These are phyloP conservation scores for Athripsodes cinereus DNA, from an alignment of 2,888 invertebrate genomes.

Conservation along the genomic window DNA sequence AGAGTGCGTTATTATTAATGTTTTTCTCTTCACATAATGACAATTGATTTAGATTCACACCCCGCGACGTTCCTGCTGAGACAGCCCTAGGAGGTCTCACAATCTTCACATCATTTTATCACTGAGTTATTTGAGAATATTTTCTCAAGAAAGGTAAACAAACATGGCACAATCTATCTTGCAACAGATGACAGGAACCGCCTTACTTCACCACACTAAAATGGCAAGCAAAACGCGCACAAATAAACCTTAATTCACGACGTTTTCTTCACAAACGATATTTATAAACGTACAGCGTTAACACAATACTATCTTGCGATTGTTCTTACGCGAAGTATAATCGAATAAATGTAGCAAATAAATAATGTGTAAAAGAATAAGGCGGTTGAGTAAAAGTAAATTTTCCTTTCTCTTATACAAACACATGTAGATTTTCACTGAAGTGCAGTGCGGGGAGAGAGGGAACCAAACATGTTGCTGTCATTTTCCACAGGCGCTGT, in stretches of 20 bases:
- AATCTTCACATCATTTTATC: no score
- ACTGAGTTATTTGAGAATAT: no score
- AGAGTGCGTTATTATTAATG: no score
- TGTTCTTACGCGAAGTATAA: neutral
- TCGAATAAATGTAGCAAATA: slow-evolving; percentile 7
- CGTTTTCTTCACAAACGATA: no score
- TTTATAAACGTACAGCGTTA: no score
- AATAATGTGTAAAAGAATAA: neutral
- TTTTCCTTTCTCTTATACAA: slow-evolving; percentile 6
- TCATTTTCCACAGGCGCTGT: slow-evolving; percentile 35
- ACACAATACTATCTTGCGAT: no score
- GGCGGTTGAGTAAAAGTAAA: neutral
- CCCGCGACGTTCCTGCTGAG: no score
- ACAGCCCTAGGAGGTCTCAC: no score
- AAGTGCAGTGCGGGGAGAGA: slow-evolving; percentile 15
- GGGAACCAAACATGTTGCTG: slow-evolving; percentile 26
- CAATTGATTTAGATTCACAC: no score
- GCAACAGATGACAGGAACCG: slow-evolving; percentile 20
- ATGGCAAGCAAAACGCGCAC: neutral
- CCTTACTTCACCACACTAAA: slow-evolving; percentile 14
- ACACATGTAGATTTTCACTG: slow-evolving; percentile 19
- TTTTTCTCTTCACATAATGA: no score
- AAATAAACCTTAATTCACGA: no score
- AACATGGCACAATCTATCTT: slow-evolving; percentile 15
- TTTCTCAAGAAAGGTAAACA: slow-evolving; percentile 14